Evolutionary conservation across 2,888 invertebrate genomes (phyloP).

Genomic region (Nomada goodeniana): DNA sequence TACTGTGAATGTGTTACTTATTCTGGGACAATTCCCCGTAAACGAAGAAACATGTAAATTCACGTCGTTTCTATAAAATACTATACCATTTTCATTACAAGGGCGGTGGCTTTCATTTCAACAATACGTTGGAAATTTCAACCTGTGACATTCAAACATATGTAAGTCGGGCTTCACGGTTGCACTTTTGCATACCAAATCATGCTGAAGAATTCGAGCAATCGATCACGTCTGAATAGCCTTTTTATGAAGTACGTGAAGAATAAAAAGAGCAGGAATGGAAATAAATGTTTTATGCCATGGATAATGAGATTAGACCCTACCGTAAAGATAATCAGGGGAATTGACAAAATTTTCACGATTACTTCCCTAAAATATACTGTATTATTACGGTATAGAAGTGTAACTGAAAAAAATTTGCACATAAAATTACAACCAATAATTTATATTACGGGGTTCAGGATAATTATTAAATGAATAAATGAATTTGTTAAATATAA

Average conservation of each 20-base stretch:
- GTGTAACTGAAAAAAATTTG: too few relatives aligned
- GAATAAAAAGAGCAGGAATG: slow-evolving; percentile 63
- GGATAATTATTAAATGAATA: too few relatives aligned
- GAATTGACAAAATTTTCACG: too few relatives aligned
- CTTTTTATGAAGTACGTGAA: slow-evolving; percentile 64
- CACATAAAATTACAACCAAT: too few relatives aligned
- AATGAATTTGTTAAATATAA: too few relatives aligned
- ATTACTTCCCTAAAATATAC: too few relatives aligned
- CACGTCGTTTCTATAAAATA: neutral
- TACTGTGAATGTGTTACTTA: neutral
- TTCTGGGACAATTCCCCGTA: neutral
- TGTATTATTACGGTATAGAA: too few relatives aligned
- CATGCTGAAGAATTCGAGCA: slow-evolving; percentile 44
- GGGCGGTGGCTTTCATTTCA: slow-evolving; percentile 15
- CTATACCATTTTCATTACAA: slow-evolving; percentile 6
- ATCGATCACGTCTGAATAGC: slow-evolving; percentile 71
- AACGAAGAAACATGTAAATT: slow-evolving; percentile 2
- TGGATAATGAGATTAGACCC: too few relatives aligned
- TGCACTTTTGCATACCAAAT: slow-evolving; percentile 41
- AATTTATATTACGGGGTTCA: too few relatives aligned
- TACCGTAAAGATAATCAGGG: too few relatives aligned
- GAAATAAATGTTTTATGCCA: slow-evolving; percentile 4
- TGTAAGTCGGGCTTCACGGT: slow-evolving; percentile 18
- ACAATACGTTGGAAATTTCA: slow-evolving; percentile 32
- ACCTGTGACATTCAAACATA: slow-evolving; percentile 24